Conservation (phyloP, 1,140 invertebrate genomes). For the Battus philenor region DNA sequence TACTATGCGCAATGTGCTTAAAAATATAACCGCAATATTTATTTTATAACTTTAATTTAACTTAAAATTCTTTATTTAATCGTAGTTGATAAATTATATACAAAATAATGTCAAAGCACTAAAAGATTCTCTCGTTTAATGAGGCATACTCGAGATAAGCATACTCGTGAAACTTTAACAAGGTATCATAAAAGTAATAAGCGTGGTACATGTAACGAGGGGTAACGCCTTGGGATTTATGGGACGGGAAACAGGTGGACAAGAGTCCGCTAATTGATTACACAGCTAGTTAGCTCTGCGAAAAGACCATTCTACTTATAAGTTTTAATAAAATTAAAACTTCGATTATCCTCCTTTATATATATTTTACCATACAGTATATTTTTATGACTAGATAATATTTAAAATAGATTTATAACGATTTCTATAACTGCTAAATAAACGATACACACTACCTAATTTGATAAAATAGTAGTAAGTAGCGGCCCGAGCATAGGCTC, state of each 20-base stretch:
- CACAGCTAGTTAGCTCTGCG: conserved; percentile 10
- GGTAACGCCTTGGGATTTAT: conserved; percentile 23
- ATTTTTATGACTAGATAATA: too few relatives aligned
- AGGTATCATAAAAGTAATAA: conserved; percentile 10
- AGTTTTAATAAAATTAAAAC: too few relatives aligned
- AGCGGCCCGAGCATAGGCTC: too few relatives aligned
- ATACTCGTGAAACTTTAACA: conserved; percentile 3
- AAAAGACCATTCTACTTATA: not conserved
- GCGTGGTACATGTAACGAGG: not conserved
- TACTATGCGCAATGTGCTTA: too few relatives aligned
- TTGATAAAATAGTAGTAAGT: conserved; percentile 2
- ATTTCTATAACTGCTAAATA: too few relatives aligned
- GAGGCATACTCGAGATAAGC: not conserved
- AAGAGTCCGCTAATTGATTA: conserved; percentile 11
- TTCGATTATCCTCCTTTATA: too few relatives aligned
- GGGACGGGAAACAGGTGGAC: conserved; percentile 23
- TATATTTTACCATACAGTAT: too few relatives aligned
- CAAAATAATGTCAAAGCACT: too few relatives aligned
- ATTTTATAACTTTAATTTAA: not conserved
- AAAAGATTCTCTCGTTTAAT: not conserved
- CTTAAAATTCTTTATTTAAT: too few relatives aligned
- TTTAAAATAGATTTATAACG: too few relatives aligned
- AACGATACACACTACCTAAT: not conserved
- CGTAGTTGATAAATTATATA: too few relatives aligned
- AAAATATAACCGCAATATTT: too few relatives aligned